Evolutionary conservation across 2,113 vertebrate genomes (phyloP).

Genomic region (Neotragus moschatus): DNA sequence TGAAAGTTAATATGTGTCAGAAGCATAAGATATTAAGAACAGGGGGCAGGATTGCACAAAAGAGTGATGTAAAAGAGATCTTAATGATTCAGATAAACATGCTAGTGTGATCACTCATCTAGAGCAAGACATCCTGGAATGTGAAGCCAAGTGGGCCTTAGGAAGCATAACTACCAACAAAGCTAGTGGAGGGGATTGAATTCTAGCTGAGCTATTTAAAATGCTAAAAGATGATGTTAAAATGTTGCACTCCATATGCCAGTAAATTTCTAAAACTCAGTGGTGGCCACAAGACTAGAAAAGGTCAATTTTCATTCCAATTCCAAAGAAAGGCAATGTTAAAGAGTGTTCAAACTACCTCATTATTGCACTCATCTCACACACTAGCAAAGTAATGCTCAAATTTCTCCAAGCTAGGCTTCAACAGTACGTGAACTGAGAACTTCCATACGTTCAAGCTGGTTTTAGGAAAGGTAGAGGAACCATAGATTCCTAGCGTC

Average conservation of each 20-base stretch:
- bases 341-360: background rate
- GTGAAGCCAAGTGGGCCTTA: background rate
- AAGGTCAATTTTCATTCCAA: background rate
- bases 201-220: background rate
- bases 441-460: background rate
- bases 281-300: background rate
- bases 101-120: background rate
- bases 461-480: background rate
- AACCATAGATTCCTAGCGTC: accelerated
- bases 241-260: background rate
- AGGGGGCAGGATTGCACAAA: background rate
- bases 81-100: background rate
- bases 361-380: background rate
- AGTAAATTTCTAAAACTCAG: background rate
- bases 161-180: background rate
- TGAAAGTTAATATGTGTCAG: background rate
- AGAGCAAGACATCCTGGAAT: background rate
- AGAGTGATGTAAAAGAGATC: background rate
- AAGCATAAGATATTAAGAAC: background rate
- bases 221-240: background rate
- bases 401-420: background rate
- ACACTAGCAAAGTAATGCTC: background rate
- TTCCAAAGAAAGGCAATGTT: background rate
- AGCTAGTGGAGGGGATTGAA: background rate
- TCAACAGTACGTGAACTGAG: background rate